phyloP scores from a whole-genome alignment of 2,888 invertebrate genomes.

The Platycnemis pennipes region DNA sequence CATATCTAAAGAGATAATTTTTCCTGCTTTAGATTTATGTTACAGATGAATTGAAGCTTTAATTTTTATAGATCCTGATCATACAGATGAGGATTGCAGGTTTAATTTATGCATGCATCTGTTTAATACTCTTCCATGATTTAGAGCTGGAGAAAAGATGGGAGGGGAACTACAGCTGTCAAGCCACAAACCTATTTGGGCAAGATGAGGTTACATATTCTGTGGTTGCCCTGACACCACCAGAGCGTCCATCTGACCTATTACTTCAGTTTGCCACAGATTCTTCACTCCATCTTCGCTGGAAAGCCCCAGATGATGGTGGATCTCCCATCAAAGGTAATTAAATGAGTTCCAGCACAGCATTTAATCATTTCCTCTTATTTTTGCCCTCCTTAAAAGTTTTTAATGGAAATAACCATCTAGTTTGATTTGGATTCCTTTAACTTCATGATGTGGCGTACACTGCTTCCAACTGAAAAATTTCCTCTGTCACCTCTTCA shows the following conservation, averaged over 20 bases:
- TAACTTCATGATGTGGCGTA: too few species aligned
- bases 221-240: conserved; percentile 78
- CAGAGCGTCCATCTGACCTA: conserved; percentile 64
- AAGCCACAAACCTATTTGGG: conserved; percentile 80
- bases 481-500: too few species aligned
- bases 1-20: too few species aligned
- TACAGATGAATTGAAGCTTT: too few species aligned
- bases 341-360: background rate
- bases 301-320: conserved; percentile 70
- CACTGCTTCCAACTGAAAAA: too few species aligned
- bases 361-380: background rate
- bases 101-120: background rate
- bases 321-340: conserved; percentile 70
- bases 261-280: conserved; percentile 67
- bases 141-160: conserved; percentile 79
- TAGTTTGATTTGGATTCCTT: too few species aligned
- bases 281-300: conserved; percentile 68
- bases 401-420: too few species aligned
- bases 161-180: conserved; percentile 82
- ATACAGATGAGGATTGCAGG: too few species aligned
- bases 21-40: too few species aligned
- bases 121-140: background rate
- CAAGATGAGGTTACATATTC: conserved; percentile 81
- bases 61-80: too few species aligned
- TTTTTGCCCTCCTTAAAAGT: too few species aligned